A percentile compares a stretch with the other conserved stretches of the same genome.
These are phyloP conservation scores for Desoria tigrina DNA, from an alignment of 2,888 invertebrate genomes.

Conservation along the genomic window DNA sequence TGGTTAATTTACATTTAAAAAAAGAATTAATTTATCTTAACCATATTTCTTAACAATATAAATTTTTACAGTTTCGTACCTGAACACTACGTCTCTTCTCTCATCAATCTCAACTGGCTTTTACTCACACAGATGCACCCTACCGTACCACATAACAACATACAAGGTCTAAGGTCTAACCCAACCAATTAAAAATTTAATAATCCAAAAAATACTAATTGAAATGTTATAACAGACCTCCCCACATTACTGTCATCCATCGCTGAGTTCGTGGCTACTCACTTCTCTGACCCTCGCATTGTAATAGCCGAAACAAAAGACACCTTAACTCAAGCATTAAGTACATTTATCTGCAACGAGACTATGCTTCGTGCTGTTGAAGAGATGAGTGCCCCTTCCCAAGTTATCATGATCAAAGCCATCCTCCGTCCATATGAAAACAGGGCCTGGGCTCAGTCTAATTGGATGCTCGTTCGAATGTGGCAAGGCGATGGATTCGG, in stretches of 20 bases:
- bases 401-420: conserved; percentile 67
- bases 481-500: conserved; percentile 84
- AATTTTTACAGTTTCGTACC: no score
- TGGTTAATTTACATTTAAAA: no score
- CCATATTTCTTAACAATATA: no score
- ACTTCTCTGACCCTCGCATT: conserved; percentile 74
- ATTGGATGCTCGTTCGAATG: conserved; percentile 79
- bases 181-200: not conserved
- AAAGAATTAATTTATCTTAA: no score
- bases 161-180: conserved; percentile 60
- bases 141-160: conserved; percentile 63
- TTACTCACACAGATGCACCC: conserved; percentile 68
- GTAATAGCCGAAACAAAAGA: conserved; percentile 74
- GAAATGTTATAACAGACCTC: no score
- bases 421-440: conserved; percentile 77
- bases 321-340: conserved; percentile 73
- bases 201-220: no score
- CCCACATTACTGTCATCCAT: conserved; percentile 57
- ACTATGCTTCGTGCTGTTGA: conserved; percentile 63
- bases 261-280: conserved; percentile 72
- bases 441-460: conserved; percentile 79
- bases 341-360: conserved; percentile 71
- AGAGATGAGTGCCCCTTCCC: conserved; percentile 68
- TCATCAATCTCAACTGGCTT: conserved; percentile 67
- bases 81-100: conserved; percentile 71